Percentiles rank a stretch among this genome's conserved stretches.
These are phyloP conservation scores for Clarias macrocephalus DNA, from an alignment of 2,113 vertebrate genomes.

Conservation along the genomic window DNA sequence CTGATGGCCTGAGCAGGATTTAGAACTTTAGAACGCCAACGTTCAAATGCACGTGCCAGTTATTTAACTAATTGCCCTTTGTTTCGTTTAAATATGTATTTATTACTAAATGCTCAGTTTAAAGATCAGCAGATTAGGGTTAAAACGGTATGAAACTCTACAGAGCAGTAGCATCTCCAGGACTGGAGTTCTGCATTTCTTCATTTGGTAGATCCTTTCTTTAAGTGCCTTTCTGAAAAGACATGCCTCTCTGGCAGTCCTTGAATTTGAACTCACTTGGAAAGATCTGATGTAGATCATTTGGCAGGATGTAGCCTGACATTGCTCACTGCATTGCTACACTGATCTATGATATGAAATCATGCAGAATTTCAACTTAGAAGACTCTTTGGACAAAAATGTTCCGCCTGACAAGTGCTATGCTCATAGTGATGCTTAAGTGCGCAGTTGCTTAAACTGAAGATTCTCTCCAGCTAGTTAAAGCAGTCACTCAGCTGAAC, in stretches of 20 bases:
- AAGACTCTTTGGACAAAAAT: background rate
- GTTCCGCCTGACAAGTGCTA: conserved; percentile 27
- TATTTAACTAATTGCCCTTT: background rate
- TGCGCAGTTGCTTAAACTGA: conserved; percentile 45
- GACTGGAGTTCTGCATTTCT: background rate
- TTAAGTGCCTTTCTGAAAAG: background rate
- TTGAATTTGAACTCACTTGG: background rate
- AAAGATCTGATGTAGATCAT: background rate
- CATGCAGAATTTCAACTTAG: background rate
- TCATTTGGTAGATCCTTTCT: background rate
- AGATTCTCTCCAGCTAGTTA: conserved; percentile 62
- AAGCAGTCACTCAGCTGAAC: conserved; percentile 60
- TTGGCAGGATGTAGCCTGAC: background rate
- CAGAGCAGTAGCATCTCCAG: background rate
- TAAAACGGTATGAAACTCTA: background rate
- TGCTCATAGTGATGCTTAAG: conserved; percentile 41
- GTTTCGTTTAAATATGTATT: background rate
- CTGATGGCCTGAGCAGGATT: too few relatives aligned
- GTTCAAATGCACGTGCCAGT: background rate
- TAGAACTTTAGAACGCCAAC: too few relatives aligned
- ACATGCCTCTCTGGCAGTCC: background rate
- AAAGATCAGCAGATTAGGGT: background rate
- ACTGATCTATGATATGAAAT: background rate
- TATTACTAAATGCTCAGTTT: too few relatives aligned
- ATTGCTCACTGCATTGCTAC: background rate